These are phyloP conservation scores for Rhinichthys klamathensis DNA, from an alignment of 2,113 vertebrate species.

Conservation along the genomic window DNA sequence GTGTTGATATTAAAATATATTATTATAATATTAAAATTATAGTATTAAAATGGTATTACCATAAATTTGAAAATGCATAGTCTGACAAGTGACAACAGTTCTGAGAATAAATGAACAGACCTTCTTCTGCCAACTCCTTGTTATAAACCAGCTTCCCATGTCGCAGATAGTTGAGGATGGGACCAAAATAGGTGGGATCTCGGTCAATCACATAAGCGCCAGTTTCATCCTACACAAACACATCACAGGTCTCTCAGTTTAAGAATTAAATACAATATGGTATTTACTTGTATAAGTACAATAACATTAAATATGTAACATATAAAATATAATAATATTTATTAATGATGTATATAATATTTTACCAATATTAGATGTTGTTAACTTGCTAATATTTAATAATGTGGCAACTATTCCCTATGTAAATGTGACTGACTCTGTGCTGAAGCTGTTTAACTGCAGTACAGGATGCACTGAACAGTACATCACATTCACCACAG, in stretches of 20 bases:
- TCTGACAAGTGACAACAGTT: slow-evolving; percentile 1
- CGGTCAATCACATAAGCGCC: slow-evolving; percentile 98
- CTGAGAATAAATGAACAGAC: slow-evolving; percentile 65
- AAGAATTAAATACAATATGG: neutral
- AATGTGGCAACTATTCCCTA: neutral
- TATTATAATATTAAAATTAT: slow-evolving; percentile 1
- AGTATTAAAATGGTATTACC: neutral
- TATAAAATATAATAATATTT: neutral
- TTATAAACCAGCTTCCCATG: slow-evolving; percentile 97
- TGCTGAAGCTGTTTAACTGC: neutral
- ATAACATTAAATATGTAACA: neutral
- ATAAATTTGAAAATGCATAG: neutral
- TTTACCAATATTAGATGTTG: neutral
- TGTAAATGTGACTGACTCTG: neutral
- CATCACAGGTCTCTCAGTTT: slow-evolving; percentile 5
- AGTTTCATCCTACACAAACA: slow-evolving; percentile 85
- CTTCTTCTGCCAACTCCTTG: slow-evolving; percentile 97
- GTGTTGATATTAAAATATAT: neutral
- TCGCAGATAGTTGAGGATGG: slow-evolving; percentile 94
- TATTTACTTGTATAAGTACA: neutral
- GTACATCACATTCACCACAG: slow-evolving; percentile 11
- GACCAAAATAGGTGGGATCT: slow-evolving; percentile 98
- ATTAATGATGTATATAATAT: neutral
- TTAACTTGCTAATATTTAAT: neutral
- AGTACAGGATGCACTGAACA: neutral